phyloP scores from a whole-genome alignment of 2,113 vertebrate species.

The Ariopsis seemanni region DNA sequence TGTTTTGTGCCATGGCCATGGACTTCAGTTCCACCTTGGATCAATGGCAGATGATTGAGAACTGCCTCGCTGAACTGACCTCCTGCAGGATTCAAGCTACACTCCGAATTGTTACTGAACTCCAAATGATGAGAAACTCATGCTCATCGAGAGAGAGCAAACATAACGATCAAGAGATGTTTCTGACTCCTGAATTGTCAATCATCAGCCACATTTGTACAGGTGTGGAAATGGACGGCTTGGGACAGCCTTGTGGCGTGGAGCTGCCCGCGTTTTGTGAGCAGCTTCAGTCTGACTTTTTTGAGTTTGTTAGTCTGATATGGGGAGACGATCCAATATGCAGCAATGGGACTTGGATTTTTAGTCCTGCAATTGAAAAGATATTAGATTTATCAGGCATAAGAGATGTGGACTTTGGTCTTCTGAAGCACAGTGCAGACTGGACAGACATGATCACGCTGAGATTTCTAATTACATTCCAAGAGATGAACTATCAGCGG shows the following conservation, averaged over 20 bases:
- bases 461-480: constrained; percentile 69
- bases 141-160: constrained; percentile 42
- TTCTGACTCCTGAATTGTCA: constrained; percentile 9
- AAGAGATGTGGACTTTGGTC: constrained; percentile 57
- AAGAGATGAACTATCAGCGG: constrained; percentile 67
- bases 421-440: constrained; percentile 64
- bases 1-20: constrained; percentile 74
- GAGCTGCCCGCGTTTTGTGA: constrained; percentile 65
- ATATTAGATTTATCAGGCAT: constrained; percentile 69
- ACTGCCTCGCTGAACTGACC: constrained; percentile 66
- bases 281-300: constrained; percentile 46
- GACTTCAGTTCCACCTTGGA: constrained; percentile 73
- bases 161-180: not conserved
- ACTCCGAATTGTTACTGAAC: constrained; percentile 63
- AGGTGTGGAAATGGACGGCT: constrained; percentile 43
- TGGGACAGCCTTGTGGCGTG: constrained; percentile 57
- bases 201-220: constrained; percentile 61
- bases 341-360: constrained; percentile 41
- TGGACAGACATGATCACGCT: constrained; percentile 76
- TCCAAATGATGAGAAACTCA: constrained; percentile 70
- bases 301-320: constrained; percentile 54
- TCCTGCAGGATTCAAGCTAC: constrained; percentile 73
- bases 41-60: constrained; percentile 67
- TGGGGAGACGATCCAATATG: constrained; percentile 29
- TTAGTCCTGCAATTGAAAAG: constrained; percentile 62